Evolutionary conservation across 2,797 vertebrate species (phyloP).

Genomic region (Lepus townsendii): DNA sequence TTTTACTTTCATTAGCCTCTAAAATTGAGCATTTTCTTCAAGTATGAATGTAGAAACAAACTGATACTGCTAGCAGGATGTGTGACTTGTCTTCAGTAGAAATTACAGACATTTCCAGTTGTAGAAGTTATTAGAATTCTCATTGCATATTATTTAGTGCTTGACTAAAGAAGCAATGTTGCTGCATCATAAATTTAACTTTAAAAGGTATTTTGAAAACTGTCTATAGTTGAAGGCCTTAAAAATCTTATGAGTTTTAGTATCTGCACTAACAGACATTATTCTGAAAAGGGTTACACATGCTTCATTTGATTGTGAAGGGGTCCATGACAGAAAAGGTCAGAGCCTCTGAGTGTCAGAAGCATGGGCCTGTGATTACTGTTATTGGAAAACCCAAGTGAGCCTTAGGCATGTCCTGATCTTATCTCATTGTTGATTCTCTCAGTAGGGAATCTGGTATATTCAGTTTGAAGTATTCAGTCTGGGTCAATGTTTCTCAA

Average conservation of each 20-base stretch:
- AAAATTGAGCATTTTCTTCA: conserved; percentile 14
- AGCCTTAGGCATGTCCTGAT: not conserved
- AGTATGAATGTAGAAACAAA: not conserved
- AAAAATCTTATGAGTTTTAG: conserved; percentile 8
- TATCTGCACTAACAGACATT: not conserved
- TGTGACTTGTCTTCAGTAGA: conserved; percentile 16
- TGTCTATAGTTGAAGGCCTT: not conserved
- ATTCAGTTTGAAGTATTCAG: not conserved
- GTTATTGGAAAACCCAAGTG: not conserved
- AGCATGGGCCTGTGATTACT: not conserved
- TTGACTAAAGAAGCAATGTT: not conserved
- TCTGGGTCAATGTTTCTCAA: not conserved
- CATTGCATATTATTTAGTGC: not conserved
- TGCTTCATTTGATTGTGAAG: not conserved
- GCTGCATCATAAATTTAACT: not conserved
- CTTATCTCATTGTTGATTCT: not conserved
- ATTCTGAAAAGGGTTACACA: not conserved
- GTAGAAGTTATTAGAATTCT: not conserved
- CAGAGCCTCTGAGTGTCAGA: not conserved
- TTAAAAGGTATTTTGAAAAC: conserved; percentile 54
- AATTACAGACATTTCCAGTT: not conserved
- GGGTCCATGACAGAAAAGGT: not conserved
- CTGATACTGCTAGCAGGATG: not conserved
- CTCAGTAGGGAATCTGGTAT: not conserved
- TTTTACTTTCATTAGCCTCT: conserved; percentile 12